Evolutionary conservation across 1,140 invertebrate genomes (phyloP).

Genomic region (Drosophila kohkoa): DNA sequence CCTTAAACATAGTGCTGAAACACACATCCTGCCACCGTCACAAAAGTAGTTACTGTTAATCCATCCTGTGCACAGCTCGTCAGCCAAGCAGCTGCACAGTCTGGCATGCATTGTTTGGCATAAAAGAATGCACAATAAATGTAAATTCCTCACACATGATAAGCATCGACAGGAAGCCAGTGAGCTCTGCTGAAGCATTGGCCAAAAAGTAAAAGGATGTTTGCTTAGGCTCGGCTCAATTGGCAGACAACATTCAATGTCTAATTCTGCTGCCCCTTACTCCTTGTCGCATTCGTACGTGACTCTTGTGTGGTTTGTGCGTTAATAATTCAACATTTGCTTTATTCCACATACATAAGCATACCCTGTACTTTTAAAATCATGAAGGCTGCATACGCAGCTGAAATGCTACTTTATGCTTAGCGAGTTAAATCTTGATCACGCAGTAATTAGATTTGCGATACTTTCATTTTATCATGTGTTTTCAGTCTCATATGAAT

Average conservation of each 20-base stretch:
- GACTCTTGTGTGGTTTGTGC: conserved; percentile 63
- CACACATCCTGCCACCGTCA: conserved; percentile 37
- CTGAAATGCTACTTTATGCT: neutral
- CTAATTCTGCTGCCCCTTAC: conserved; percentile 47
- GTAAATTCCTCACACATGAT: conserved; percentile 56
- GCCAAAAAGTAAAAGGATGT: conserved; percentile 71
- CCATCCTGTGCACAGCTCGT: conserved; percentile 51
- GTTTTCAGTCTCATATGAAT: too few species aligned
- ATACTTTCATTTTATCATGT: too few species aligned
- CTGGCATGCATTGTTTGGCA: conserved; percentile 39
- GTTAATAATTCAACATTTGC: conserved; percentile 40
- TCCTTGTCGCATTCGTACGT: conserved; percentile 57
- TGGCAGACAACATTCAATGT: conserved; percentile 17
- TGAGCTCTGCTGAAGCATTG: conserved; percentile 33
- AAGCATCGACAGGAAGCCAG: conserved; percentile 73
- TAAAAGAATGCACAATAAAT: conserved; percentile 50
- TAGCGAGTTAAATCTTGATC: neutral
- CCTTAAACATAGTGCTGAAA: conserved; percentile 2
- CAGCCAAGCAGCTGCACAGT: conserved; percentile 47
- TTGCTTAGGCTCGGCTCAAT: conserved; percentile 68
- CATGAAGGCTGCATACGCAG: neutral
- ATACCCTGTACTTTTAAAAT: conserved; percentile 7
- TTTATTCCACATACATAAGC: neutral
- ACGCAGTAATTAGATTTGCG: too few species aligned
- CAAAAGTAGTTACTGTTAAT: conserved; percentile 41